Evolutionary conservation across 1,140 invertebrate species (phyloP).

Genomic region (Scylla paramamosain): DNA sequence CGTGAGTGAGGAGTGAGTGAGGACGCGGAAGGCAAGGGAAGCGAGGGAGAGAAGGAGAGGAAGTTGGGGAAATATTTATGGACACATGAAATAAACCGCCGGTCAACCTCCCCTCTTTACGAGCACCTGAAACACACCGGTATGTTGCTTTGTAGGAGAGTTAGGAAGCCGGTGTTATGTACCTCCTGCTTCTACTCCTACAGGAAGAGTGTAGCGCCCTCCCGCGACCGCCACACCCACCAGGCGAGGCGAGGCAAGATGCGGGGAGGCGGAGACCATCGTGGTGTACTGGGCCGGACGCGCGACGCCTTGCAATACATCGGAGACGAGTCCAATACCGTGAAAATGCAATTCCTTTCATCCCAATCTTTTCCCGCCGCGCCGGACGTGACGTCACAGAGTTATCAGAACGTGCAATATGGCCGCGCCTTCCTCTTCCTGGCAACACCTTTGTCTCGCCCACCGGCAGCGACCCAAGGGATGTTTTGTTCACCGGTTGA

Average conservation of each 20-base stretch:
- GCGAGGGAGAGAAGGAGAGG: no score
- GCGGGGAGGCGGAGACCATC: no score
- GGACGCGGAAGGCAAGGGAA: neutral
- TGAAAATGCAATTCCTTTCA: constrained; percentile 56
- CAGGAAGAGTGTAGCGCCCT: neutral
- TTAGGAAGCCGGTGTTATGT: neutral
- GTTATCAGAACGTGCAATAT: constrained; percentile 62
- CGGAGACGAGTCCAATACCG: constrained; percentile 4
- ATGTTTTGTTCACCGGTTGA: neutral
- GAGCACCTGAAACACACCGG: neutral
- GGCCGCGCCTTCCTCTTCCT: constrained; percentile 44
- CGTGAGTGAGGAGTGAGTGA: neutral
- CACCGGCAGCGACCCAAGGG: neutral
- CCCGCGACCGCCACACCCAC: neutral
- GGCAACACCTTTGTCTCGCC: constrained; percentile 55
- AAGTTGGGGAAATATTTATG: no score
- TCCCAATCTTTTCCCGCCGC: constrained; percentile 11
- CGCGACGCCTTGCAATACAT: constrained; percentile 25
- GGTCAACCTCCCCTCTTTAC: neutral
- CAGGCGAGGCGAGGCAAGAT: neutral
- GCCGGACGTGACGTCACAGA: constrained; percentile 50
- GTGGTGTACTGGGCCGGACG: neutral
- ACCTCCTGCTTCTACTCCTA: neutral
- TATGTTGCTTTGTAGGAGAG: neutral
- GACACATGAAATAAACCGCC: no score